These are phyloP conservation scores for Ceratosolen fusciceps DNA, from an alignment of 1,140 invertebrate species.

Conservation along the genomic window DNA sequence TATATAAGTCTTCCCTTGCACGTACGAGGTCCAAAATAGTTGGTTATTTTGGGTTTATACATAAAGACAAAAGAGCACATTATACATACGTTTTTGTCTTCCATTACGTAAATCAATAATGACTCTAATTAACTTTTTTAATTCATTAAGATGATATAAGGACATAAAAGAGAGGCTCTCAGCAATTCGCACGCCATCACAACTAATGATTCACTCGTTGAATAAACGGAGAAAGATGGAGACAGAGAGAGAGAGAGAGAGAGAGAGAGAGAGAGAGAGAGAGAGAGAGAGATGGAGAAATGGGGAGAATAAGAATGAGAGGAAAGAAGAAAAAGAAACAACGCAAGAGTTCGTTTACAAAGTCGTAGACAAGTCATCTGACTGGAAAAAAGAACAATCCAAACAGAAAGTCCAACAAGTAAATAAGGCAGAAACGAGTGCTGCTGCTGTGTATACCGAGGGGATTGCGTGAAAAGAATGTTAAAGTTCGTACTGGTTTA, in stretches of 20 bases:
- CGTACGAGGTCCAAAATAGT: too few relatives aligned
- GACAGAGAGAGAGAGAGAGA: neutral
- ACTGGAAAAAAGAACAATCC: neutral
- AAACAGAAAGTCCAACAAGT: neutral
- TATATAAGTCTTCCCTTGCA: too few relatives aligned
- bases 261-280: neutral
- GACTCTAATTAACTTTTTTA: neutral
- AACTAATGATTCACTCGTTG: neutral
- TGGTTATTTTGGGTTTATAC: too few relatives aligned
- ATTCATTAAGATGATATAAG: neutral
- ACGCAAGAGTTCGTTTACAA: neutral
- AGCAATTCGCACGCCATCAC: neutral
- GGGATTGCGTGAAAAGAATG: neutral
- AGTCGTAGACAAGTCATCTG: neutral
- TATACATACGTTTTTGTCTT: too few relatives aligned
- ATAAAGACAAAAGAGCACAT: too few relatives aligned
- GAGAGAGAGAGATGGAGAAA: neutral
- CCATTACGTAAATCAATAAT: neutral
- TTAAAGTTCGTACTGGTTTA: neutral
- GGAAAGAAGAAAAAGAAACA: constrained; percentile 1
- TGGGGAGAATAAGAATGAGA: too few relatives aligned
- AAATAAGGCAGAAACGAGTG: neutral
- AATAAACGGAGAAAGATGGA: too few relatives aligned
- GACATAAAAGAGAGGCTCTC: neutral
- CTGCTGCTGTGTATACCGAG: neutral